These are phyloP conservation scores for Glaucomys volans DNA, from an alignment of 2,113 vertebrate genomes.

Conservation along the genomic window DNA sequence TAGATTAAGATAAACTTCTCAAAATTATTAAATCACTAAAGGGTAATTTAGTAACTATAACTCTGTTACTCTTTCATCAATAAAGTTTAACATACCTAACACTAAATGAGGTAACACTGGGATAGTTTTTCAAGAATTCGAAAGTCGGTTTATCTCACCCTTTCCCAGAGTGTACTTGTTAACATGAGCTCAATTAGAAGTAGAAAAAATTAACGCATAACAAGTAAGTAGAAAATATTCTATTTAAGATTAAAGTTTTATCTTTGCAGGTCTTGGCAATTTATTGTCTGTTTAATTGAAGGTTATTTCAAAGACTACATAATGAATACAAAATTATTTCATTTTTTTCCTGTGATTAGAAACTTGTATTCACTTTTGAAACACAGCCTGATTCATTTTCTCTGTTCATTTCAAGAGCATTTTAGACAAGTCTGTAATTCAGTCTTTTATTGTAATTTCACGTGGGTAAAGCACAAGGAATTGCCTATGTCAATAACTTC, in stretches of 20 bases:
- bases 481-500: constrained; percentile 80
- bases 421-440: constrained; percentile 78
- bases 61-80: neutral
- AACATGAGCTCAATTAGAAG: constrained; percentile 47
- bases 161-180: constrained; percentile 58
- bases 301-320: constrained; percentile 80
- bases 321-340: constrained; percentile 82
- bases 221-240: constrained; percentile 51
- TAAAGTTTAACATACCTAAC: constrained; percentile 32
- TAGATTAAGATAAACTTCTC: constrained; percentile 2
- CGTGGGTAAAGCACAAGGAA: constrained; percentile 77
- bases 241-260: constrained; percentile 75
- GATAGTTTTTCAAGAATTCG: constrained; percentile 36
- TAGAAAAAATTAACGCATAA: constrained; percentile 54
- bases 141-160: neutral
- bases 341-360: constrained; percentile 76
- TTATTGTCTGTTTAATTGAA: constrained; percentile 80
- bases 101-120: constrained; percentile 28
- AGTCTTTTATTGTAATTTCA: constrained; percentile 82
- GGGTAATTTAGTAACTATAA: constrained; percentile 42
- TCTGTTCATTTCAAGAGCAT: constrained; percentile 82
- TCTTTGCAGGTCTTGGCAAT: constrained; percentile 70
- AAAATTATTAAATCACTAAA: too few species aligned
- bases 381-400: constrained; percentile 62
- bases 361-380: constrained; percentile 77